Percentiles rank a stretch among this genome's conserved stretches.
phyloP scores from a whole-genome alignment of 2,113 vertebrate species.

The Clarias batrachus region DNA sequence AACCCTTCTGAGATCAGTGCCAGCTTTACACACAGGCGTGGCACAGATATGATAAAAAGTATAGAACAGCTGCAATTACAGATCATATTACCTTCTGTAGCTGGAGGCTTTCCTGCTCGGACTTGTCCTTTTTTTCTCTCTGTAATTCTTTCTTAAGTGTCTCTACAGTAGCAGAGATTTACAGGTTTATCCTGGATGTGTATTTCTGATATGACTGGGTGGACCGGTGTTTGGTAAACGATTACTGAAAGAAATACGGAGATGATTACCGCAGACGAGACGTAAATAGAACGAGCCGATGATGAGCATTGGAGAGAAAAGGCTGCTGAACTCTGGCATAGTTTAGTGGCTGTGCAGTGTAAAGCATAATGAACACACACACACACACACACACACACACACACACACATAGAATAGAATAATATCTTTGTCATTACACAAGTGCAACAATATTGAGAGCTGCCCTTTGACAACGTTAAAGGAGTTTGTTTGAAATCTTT shows the following conservation, averaged over 20 bases:
- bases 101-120: not conserved
- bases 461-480: too few relatives aligned
- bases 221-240: not conserved
- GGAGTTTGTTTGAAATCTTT: too few relatives aligned
- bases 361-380: not conserved
- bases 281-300: not conserved
- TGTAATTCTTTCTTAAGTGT: not conserved
- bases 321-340: not conserved
- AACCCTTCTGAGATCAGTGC: slow-evolving; percentile 1
- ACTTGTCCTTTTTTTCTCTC: slow-evolving; percentile 1
- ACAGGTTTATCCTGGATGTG: not conserved
- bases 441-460: too few relatives aligned
- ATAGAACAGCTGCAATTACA: slow-evolving; percentile 28
- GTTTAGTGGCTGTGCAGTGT: not conserved
- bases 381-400: not conserved
- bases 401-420: not conserved
- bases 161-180: not conserved
- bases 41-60: slow-evolving; percentile 13
- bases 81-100: slow-evolving; percentile 16
- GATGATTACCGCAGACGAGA: not conserved
- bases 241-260: not conserved
- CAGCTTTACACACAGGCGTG: slow-evolving; percentile 19
- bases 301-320: not conserved
- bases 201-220: not conserved
- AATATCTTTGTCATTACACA: not conserved